Percentiles rank a stretch among this genome's conserved stretches.
Conservation (phyloP, 92 coral and sea anemone genomes). For the Galaxea fascicularis region DNA sequence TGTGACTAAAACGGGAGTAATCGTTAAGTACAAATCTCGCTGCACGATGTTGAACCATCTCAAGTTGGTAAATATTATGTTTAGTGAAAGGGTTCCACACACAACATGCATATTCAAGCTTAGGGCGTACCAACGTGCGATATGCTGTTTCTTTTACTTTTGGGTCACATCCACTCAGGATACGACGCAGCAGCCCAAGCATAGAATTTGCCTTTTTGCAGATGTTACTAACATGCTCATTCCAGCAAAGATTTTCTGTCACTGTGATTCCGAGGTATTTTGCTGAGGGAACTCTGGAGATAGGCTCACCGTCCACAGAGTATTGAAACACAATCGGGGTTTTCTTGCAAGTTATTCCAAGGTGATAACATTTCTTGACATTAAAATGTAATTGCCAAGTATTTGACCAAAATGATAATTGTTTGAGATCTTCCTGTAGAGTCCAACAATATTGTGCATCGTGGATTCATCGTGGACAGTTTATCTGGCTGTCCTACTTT, state of each 20-base stretch:
- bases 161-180: slow-evolving; percentile 51
- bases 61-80: no score
- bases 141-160: no score
- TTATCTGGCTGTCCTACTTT: no score
- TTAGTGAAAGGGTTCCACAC: no score
- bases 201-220: slow-evolving; percentile 63
- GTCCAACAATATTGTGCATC: slow-evolving; percentile 4
- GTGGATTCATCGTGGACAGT: no score
- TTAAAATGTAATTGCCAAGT: slow-evolving; percentile 67
- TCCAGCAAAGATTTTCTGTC: slow-evolving; percentile 49
- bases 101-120: no score
- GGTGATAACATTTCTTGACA: slow-evolving; percentile 56
- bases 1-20: no score
- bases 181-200: slow-evolving; percentile 52
- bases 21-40: no score
- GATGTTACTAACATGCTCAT: slow-evolving; percentile 50
- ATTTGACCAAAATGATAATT: slow-evolving; percentile 46
- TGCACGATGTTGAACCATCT: no score
- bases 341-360: slow-evolving; percentile 64
- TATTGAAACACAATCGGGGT: background rate
- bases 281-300: slow-evolving; percentile 58
- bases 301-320: slow-evolving; percentile 9
- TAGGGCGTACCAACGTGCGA: no score
- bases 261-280: slow-evolving; percentile 48
- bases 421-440: slow-evolving; percentile 54